Evolutionary conservation across 2,113 vertebrate species (phyloP).

Genomic region (Verasper variegatus): DNA sequence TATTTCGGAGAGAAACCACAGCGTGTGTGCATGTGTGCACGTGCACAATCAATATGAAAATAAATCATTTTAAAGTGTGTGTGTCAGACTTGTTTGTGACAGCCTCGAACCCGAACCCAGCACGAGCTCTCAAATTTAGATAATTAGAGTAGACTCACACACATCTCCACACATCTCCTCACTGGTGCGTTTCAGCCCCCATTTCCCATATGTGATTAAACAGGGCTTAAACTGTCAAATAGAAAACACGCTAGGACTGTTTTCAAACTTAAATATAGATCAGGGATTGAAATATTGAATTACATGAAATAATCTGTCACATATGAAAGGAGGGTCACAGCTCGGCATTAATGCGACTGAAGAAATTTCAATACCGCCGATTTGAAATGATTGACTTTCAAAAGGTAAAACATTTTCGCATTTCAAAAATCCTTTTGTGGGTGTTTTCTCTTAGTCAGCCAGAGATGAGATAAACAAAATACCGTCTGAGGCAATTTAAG

Average conservation of each 20-base stretch:
- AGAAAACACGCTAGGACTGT: background rate
- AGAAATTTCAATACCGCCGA: background rate
- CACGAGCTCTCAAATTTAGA: conserved; percentile 18
- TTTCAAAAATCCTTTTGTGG: conserved; percentile 29
- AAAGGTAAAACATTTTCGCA: conserved; percentile 6
- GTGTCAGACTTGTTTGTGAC: conserved; percentile 50
- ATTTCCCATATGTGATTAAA: conserved; percentile 5
- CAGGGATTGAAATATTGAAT: background rate
- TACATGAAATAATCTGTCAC: background rate
- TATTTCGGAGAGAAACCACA: conserved; percentile 41
- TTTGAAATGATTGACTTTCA: background rate
- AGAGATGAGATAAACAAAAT: conserved; percentile 32
- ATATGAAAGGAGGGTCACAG: background rate
- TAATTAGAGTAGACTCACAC: conserved; percentile 30
- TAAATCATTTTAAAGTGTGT: conserved; percentile 44
- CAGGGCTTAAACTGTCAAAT: background rate
- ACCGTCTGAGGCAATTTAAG: conserved; percentile 33
- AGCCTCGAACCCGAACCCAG: conserved; percentile 47
- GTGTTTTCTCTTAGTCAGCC: conserved; percentile 17
- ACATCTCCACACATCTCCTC: conserved; percentile 1
- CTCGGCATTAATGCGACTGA: background rate
- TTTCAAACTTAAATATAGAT: conserved; percentile 3
- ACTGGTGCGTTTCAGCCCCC: conserved; percentile 10
- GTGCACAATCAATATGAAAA: conserved; percentile 44
- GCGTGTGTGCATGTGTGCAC: background rate